Conservation (phyloP, 2,113 vertebrate genomes). For the Semnopithecus entellus region DNA sequence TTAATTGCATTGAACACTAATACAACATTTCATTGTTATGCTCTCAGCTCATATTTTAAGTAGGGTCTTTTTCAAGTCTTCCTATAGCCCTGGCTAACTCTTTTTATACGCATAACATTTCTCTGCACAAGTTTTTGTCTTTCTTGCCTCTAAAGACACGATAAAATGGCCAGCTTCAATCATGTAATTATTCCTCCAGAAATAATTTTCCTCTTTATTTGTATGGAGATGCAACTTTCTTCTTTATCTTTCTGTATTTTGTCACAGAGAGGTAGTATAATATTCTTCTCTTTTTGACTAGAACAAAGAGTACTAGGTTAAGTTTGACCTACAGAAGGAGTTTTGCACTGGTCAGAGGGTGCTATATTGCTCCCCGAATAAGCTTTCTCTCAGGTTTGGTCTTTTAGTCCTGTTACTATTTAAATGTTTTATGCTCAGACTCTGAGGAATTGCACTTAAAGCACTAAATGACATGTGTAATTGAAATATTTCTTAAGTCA, state of each 20-base stretch:
- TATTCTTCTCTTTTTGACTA: background rate
- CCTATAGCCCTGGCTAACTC: background rate
- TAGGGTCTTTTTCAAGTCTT: background rate
- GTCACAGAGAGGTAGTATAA: background rate
- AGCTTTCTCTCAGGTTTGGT: background rate
- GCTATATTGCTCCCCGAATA: background rate
- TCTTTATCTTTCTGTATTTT: conserved; percentile 43
- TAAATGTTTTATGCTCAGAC: background rate
- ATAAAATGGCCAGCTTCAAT: background rate
- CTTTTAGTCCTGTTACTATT: background rate
- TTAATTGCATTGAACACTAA: background rate
- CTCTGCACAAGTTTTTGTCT: background rate
- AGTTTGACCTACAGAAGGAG: background rate
- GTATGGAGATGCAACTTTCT: background rate
- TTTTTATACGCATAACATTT: conserved; percentile 9
- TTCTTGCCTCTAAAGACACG: background rate
- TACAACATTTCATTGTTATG: background rate
- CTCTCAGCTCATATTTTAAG: background rate
- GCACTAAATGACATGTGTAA: background rate
- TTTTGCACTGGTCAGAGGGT: background rate
- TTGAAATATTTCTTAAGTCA: background rate
- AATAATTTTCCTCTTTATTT: background rate
- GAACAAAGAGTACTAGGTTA: background rate
- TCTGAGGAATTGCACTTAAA: background rate
- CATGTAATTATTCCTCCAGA: background rate